phyloP scores from a whole-genome alignment of 2,888 invertebrate species.

The Sialis fuliginosa region DNA sequence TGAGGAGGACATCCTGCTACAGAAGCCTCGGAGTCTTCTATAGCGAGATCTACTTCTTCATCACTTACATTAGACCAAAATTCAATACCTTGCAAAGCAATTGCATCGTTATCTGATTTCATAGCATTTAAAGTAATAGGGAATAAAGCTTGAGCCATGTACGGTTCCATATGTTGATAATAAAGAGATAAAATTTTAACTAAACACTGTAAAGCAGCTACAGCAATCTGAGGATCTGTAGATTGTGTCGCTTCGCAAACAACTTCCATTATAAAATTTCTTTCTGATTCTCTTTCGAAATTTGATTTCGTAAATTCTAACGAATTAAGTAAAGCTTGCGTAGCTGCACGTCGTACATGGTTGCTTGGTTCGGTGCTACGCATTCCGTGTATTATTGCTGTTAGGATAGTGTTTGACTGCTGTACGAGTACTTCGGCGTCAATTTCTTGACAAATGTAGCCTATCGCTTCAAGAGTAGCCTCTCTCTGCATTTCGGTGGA shows the following conservation, averaged over 20 bases:
- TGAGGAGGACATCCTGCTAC: constrained; percentile 86
- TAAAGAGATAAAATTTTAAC: constrained; percentile 96
- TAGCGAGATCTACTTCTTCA: constrained; percentile 91
- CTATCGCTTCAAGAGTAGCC: constrained; percentile 93
- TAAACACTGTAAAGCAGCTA: constrained; percentile 93
- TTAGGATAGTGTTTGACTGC: constrained; percentile 91
- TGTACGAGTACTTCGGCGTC: constrained; percentile 80
- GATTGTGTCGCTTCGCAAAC: constrained; percentile 98
- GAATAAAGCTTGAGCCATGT: constrained; percentile 96
- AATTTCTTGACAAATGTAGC: constrained; percentile 98
- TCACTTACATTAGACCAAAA: constrained; percentile 99
- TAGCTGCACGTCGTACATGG: constrained; percentile 90
- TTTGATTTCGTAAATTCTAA: constrained; percentile 97
- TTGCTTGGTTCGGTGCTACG: constrained; percentile 81
- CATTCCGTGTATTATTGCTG: constrained; percentile 99
- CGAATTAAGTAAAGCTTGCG: constrained; percentile 90
- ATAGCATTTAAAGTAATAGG: constrained; percentile 97
- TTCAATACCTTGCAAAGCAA: constrained; percentile 95
- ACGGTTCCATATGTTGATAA: constrained; percentile 97
- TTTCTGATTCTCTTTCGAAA: constrained; percentile 92
- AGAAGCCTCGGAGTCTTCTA: constrained; percentile 85
- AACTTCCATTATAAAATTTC: constrained; percentile 97
- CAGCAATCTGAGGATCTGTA: constrained; percentile 75
- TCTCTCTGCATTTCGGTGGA: constrained; percentile 92
- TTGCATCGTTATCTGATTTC: constrained; percentile 91